Evolutionary conservation across 2,888 invertebrate species (phyloP).

Genomic region (Syritta pipiens): DNA sequence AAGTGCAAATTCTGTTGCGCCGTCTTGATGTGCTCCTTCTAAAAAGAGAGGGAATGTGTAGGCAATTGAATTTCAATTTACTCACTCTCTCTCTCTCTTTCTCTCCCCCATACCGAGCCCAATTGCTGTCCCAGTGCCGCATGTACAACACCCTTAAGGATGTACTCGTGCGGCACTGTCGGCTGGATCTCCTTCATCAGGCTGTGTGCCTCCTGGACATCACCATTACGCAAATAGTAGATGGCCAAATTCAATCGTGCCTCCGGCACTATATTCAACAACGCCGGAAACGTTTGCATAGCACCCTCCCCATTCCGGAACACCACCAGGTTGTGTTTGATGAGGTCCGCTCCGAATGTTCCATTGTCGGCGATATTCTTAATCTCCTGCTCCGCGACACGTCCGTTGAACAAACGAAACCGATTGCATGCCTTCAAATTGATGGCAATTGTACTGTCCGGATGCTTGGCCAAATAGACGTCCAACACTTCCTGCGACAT

Average conservation of each 20-base stretch:
- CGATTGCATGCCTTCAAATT: slow-evolving; percentile 91
- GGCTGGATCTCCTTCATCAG: slow-evolving; percentile 95
- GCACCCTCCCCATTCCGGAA: slow-evolving; percentile 97
- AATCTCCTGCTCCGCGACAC: slow-evolving; percentile 95
- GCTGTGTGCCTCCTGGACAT: slow-evolving; percentile 92
- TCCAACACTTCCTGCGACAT: slow-evolving; percentile 98
- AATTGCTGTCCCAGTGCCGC: slow-evolving; percentile 95
- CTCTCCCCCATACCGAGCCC: slow-evolving; percentile 91
- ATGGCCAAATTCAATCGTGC: slow-evolving; percentile 97
- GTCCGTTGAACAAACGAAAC: slow-evolving; percentile 93
- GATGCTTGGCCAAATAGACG: slow-evolving; percentile 93
- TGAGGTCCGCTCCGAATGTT: slow-evolving; percentile 93
- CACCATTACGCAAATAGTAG: slow-evolving; percentile 93
- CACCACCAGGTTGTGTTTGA: slow-evolving; percentile 96
- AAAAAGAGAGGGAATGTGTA: slow-evolving; percentile 71
- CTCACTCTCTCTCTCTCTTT: too few species aligned
- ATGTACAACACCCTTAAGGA: slow-evolving; percentile 97
- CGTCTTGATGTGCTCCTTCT: slow-evolving; percentile 96
- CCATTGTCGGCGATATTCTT: slow-evolving; percentile 88
- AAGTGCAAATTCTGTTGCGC: slow-evolving; percentile 98
- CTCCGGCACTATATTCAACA: slow-evolving; percentile 97
- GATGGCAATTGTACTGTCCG: slow-evolving; percentile 96
- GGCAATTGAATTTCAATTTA: slow-evolving; percentile 18
- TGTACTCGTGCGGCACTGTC: slow-evolving; percentile 96
- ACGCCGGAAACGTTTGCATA: slow-evolving; percentile 90